Base-by-base conservation (phyloP, 2,113 vertebrate genomes). In the Psettodes erumei region DNA sequence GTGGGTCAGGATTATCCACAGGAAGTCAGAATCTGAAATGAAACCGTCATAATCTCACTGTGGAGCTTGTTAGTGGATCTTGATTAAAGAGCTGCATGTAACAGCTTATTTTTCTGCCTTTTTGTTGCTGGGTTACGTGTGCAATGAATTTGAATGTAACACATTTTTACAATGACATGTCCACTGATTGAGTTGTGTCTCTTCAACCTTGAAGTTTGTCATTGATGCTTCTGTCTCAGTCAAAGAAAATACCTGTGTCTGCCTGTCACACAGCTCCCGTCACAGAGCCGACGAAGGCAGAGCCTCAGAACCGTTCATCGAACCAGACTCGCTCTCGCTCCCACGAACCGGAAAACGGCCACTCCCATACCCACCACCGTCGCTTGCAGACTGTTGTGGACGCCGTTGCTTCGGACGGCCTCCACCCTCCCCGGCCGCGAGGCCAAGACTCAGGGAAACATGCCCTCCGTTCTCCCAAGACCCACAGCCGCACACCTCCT, bases 291-390 rank as follows among this genome's bases (percentile, higher is more conserved):
- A 37, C 94, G 55, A 97, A 97, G 91, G 93, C 95, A 18, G 96
- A 97, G 71, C 93, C 94, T 71, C 95, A 94, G 80, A 79, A 92
- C 59, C 95, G 95, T 28, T 86, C 92, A 50, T 92, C 94, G 77
- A 97, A 96, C 90, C 97, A 97, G 84, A 92, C 95, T 19, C 95
- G 97, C 51, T 98, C 97, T 50, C 96, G 97, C 87, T 98, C 97
- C 70, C 97, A 99, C 0, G 97, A 99, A 88, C 96, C 96, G 0
- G 97, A 99, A 89, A 95, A 95, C 27, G 91, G 94, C 81, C 95
- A 96, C 15, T 42, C 93, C 81, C 94, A 97, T 18, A 69, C 90
- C 66, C 95, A 96, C 84, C 96, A 96, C 75, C 95, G 96, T 43
- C 96, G 96, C 82, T 91, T 96, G 27, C 97, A 95, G 71, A 90